These are phyloP conservation scores for Gadus chalcogrammus DNA, from an alignment of 2,113 vertebrate species.

Conservation along the genomic window DNA sequence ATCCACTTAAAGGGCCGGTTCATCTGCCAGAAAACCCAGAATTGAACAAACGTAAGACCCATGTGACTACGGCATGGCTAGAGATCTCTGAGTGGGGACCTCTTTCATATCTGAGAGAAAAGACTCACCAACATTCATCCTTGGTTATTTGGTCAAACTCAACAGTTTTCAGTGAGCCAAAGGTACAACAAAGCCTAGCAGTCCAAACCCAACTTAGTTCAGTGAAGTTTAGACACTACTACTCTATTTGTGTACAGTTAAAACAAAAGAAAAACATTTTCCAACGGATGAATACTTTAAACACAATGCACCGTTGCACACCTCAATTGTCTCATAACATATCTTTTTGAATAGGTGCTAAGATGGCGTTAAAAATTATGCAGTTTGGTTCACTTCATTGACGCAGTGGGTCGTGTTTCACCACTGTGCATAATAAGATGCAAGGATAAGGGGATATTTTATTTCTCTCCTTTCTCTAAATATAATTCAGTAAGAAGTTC, in stretches of 20 bases:
- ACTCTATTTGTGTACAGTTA: too few relatives aligned
- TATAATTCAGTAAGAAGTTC: conserved; percentile 3
- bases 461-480: too few relatives aligned
- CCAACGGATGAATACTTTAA: too few relatives aligned
- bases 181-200: conserved; percentile 3
- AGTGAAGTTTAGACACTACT: not conserved
- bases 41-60: not conserved
- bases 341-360: too few relatives aligned
- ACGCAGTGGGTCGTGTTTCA: too few relatives aligned
- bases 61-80: conserved; percentile 28
- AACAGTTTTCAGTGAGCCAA: conserved; percentile 23
- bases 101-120: conserved; percentile 21
- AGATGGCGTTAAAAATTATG: too few relatives aligned
- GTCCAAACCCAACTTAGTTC: not conserved
- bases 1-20: conserved; percentile 4
- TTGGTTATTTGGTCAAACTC: conserved; percentile 41
- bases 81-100: conserved; percentile 6
- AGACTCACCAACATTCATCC: conserved; percentile 47
- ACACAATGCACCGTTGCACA: too few relatives aligned
- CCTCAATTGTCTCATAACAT: too few relatives aligned
- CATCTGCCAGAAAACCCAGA: conserved; percentile 6
- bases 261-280: too few relatives aligned
- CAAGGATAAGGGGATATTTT: too few relatives aligned
- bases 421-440: too few relatives aligned
- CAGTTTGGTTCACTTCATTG: too few relatives aligned